A percentile compares a stretch with the other conserved stretches of the same genome.
Evolutionary conservation across 2,797 vertebrate genomes (phyloP).

Genomic region (Ctenopoma multispine): DNA sequence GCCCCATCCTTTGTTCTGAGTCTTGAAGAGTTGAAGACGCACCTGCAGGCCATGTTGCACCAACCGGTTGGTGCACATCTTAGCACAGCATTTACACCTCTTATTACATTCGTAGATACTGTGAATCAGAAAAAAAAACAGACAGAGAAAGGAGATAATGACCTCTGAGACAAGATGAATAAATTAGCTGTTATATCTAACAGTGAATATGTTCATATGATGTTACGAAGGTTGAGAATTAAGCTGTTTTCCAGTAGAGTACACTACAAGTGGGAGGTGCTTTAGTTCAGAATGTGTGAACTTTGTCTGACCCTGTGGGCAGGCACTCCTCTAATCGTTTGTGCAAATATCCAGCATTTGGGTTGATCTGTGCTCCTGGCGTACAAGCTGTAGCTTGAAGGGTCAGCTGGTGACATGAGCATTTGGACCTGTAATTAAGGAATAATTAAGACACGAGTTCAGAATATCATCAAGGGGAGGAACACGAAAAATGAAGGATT

Average conservation of each 20-base stretch:
- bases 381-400: slow-evolving; percentile 94
- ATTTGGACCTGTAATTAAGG: slow-evolving; percentile 87
- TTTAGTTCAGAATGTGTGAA: slow-evolving; percentile 13
- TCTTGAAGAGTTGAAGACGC: slow-evolving; percentile 97
- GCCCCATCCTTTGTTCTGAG: slow-evolving; percentile 99
- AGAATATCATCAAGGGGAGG: slow-evolving; percentile 4
- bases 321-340: slow-evolving; percentile 97
- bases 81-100: slow-evolving; percentile 89
- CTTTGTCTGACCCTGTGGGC: slow-evolving; percentile 91
- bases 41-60: slow-evolving; percentile 98
- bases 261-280: background rate
- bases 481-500: background rate
- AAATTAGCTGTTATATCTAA: slow-evolving; percentile 7
- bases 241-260: background rate
- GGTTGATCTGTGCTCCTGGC: slow-evolving; percentile 91
- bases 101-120: slow-evolving; percentile 98
- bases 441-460: slow-evolving; percentile 3
- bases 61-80: slow-evolving; percentile 95
- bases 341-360: slow-evolving; percentile 90
- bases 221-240: background rate
- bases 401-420: slow-evolving; percentile 96
- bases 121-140: slow-evolving; percentile 12
- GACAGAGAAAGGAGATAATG: background rate
- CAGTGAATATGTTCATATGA: slow-evolving; percentile 16
- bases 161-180: slow-evolving; percentile 5